Evolutionary conservation across 2,888 invertebrate species (phyloP).

Genomic region (Brenthis ino): DNA sequence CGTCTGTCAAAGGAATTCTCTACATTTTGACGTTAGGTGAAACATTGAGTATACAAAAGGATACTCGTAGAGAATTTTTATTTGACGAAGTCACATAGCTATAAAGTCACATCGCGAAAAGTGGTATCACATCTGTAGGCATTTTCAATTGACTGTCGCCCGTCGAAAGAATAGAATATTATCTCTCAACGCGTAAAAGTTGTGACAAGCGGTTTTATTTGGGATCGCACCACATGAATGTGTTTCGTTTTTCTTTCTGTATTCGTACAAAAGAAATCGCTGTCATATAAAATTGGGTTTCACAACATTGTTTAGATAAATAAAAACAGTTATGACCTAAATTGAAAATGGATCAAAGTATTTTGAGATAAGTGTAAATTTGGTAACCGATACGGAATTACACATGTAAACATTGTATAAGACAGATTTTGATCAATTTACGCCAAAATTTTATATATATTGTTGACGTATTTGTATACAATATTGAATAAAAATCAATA

Average conservation of each 20-base stretch:
- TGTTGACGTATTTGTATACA: too few relatives aligned
- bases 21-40: conserved; percentile 34
- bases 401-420: too few relatives aligned
- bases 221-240: conserved; percentile 46
- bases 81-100: conserved; percentile 31
- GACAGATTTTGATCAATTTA: too few relatives aligned
- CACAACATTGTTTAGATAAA: conserved; percentile 28
- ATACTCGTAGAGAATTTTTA: conserved; percentile 24
- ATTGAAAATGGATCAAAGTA: conserved; percentile 13
- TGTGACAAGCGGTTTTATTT: conserved; percentile 48
- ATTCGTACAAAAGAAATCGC: conserved; percentile 43
- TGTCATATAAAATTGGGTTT: conserved; percentile 39
- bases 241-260: conserved; percentile 38
- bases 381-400: neutral
- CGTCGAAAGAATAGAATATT: conserved; percentile 50
- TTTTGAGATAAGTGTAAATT: conserved; percentile 6
- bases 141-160: conserved; percentile 46
- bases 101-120: conserved; percentile 29
- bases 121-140: conserved; percentile 44
- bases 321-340: conserved; percentile 26
- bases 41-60: conserved; percentile 27
- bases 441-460: too few relatives aligned
- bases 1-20: conserved; percentile 34
- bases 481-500: conserved; percentile 1
- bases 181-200: conserved; percentile 46